These are phyloP conservation scores for Mobula birostris DNA, from an alignment of 2,113 vertebrate species.

Conservation along the genomic window DNA sequence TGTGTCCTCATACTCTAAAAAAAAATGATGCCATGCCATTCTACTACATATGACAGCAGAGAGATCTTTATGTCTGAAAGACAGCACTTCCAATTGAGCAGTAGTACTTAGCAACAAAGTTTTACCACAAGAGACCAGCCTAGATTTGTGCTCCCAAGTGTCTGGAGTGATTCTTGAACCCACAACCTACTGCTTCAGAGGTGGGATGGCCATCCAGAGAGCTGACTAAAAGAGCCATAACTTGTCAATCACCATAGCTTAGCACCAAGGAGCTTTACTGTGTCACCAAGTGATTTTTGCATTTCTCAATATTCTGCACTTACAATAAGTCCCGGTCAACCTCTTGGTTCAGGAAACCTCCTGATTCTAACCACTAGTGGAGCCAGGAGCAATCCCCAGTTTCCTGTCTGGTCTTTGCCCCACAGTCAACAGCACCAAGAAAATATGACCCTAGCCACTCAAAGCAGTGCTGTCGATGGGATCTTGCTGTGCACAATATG, in stretches of 20 bases:
- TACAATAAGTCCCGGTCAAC: background rate
- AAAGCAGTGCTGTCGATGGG: background rate
- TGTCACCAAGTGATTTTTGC: background rate
- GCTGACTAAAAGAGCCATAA: background rate
- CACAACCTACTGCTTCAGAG: too few species aligned
- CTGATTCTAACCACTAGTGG: background rate
- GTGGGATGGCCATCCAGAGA: background rate
- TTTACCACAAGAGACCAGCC: too few species aligned
- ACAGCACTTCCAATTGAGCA: too few species aligned
- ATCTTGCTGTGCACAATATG: background rate
- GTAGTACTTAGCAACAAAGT: too few species aligned
- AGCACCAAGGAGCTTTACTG: background rate
- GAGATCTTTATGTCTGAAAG: too few species aligned
- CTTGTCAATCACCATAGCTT: background rate
- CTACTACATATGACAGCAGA: too few species aligned
- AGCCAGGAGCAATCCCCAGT: background rate
- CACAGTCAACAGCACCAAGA: background rate
- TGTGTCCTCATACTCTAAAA: too few species aligned
- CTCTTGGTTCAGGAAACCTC: background rate
- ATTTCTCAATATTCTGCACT: background rate
- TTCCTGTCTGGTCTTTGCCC: background rate
- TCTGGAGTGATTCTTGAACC: too few species aligned
- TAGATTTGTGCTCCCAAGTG: too few species aligned
- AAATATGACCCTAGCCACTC: background rate
- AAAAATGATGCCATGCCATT: too few species aligned